Conservation (phyloP, 2,113 vertebrate genomes). For the Chlorodrepanis virens region DNA sequence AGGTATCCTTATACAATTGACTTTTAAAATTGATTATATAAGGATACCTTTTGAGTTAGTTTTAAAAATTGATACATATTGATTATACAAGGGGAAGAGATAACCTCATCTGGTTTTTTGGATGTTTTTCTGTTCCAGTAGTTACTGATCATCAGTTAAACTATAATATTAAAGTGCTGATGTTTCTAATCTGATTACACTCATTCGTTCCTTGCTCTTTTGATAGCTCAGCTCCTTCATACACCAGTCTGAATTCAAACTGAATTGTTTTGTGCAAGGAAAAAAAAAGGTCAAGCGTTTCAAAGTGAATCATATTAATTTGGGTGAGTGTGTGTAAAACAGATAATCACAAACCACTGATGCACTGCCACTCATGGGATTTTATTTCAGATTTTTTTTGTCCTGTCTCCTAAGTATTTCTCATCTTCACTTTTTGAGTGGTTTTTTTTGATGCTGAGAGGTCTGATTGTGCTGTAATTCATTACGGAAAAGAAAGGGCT, state of each 20-base stretch:
- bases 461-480: slow-evolving; percentile 32
- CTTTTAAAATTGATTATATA: neutral
- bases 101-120: neutral
- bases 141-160: neutral
- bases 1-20: neutral
- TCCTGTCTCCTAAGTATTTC: neutral
- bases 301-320: neutral
- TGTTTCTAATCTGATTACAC: neutral
- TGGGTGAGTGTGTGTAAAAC: neutral
- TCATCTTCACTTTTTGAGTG: neutral
- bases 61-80: neutral
- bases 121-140: neutral
- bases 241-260: neutral
- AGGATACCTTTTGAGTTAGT: neutral
- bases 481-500: slow-evolving; percentile 15
- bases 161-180: neutral
- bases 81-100: neutral
- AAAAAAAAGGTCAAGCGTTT: neutral
- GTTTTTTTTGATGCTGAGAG: neutral
- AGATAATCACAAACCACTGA: slow-evolving; percentile 1
- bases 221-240: neutral
- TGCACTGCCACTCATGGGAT: neutral
- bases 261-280: neutral
- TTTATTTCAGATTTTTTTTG: neutral
- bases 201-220: neutral